phyloP scores from a whole-genome alignment of 1,140 invertebrate genomes.

The Orussus abietinus region DNA sequence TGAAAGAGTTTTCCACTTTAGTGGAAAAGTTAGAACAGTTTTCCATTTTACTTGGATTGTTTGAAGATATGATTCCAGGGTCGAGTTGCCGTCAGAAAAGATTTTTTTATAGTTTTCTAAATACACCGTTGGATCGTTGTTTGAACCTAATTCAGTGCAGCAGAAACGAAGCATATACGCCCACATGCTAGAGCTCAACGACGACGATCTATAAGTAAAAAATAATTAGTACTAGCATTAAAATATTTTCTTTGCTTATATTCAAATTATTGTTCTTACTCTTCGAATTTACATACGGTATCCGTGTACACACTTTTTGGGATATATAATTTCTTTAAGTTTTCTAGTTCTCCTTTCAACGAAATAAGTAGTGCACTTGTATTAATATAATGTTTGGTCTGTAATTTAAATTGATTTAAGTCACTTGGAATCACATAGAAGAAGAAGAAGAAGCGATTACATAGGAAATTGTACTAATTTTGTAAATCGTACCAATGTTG shows the following conservation, averaged over 20 bases:
- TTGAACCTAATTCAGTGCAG: slow-evolving; percentile 13
- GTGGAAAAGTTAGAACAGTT: not conserved
- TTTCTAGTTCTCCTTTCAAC: slow-evolving; percentile 17
- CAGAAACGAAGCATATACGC: slow-evolving; percentile 18
- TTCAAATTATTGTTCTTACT: not conserved
- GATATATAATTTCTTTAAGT: slow-evolving; percentile 17
- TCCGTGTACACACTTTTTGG: slow-evolving; percentile 13
- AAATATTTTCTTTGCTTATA: not conserved
- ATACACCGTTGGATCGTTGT: slow-evolving; percentile 1
- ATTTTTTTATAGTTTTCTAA: slow-evolving; percentile 9
- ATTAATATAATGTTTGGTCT: slow-evolving; percentile 23
- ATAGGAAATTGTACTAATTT: slow-evolving; percentile 1
- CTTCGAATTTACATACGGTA: not conserved
- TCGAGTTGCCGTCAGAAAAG: not conserved
- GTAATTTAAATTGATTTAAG: slow-evolving; percentile 3
- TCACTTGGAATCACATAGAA: not conserved
- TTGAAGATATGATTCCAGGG: slow-evolving; percentile 14
- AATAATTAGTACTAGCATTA: not conserved
- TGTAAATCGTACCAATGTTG: not conserved
- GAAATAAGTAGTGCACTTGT: slow-evolving; percentile 16
- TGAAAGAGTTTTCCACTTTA: not conserved
- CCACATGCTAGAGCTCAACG: too few species aligned
- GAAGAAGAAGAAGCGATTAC: too few species aligned
- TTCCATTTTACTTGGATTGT: slow-evolving; percentile 14
- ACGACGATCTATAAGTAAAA: too few species aligned